These are phyloP conservation scores for Aphidius colemani DNA, from an alignment of 2,888 invertebrate species.

Conservation along the genomic window DNA sequence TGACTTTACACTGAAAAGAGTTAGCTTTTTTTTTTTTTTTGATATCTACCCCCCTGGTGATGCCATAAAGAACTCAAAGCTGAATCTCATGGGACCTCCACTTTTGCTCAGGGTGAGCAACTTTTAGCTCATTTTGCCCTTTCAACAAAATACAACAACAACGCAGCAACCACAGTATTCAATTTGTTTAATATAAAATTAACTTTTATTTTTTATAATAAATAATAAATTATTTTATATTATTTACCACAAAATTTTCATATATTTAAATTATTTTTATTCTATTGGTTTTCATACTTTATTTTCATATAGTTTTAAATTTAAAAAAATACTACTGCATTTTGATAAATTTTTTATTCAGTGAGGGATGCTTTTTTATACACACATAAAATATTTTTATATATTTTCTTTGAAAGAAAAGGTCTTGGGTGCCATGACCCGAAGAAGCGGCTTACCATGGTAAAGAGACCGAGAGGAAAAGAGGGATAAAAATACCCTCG, in stretches of 20 bases:
- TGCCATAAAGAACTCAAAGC: slow-evolving; percentile 21
- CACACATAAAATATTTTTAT: too few relatives aligned
- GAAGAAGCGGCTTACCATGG: slow-evolving; percentile 43
- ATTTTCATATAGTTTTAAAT: too few relatives aligned
- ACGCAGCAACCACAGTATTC: slow-evolving; percentile 2
- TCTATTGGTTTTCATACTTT: too few relatives aligned
- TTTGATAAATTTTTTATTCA: too few relatives aligned
- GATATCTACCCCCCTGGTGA: slow-evolving; percentile 14
- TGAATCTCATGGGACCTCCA: slow-evolving; percentile 17
- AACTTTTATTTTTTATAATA: too few relatives aligned
- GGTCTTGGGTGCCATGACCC: slow-evolving; percentile 16
- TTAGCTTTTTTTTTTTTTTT: slow-evolving; percentile 13
- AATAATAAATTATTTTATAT: too few relatives aligned
- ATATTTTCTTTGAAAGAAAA: too few relatives aligned
- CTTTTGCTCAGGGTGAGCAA: slow-evolving; percentile 28
- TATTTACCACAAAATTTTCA: too few relatives aligned
- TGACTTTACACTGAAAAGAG: slow-evolving; percentile 4
- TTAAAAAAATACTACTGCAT: too few relatives aligned
- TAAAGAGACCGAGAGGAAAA: slow-evolving; percentile 21
- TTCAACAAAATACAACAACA: slow-evolving; percentile 19
- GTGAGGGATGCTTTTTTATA: too few relatives aligned
- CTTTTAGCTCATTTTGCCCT: slow-evolving; percentile 21
- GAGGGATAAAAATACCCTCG: neutral
- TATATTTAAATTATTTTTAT: too few relatives aligned
- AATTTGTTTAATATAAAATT: slow-evolving; percentile 5